Percentiles rank a stretch among this genome's conserved stretches.
Evolutionary conservation across 2,113 vertebrate genomes (phyloP).

Genomic region (Rallus limicola): DNA sequence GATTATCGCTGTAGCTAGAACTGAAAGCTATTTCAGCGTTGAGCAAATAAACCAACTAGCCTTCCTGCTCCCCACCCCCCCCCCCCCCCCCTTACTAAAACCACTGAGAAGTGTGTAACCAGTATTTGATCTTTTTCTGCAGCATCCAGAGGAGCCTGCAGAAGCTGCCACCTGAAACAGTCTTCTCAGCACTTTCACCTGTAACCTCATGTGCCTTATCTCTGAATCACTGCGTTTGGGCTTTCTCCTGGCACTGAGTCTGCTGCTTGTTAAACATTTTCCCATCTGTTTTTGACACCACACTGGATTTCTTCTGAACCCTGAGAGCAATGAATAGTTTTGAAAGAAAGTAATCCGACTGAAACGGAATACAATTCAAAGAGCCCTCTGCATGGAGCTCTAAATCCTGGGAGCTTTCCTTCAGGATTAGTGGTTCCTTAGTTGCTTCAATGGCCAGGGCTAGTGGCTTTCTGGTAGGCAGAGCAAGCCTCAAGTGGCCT

Average conservation of each 20-base stretch:
- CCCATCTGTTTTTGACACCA: background rate
- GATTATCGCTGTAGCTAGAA: background rate
- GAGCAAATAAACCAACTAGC: background rate
- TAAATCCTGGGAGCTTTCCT: background rate
- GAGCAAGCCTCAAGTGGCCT: background rate
- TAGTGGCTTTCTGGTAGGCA: background rate
- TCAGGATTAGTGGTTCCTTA: background rate
- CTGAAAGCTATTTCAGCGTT: background rate
- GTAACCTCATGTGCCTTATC: background rate
- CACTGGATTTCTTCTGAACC: background rate
- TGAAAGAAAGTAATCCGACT: background rate
- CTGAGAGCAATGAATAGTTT: background rate
- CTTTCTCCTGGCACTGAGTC: background rate
- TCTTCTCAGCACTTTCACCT: background rate
- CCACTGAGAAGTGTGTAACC: background rate
- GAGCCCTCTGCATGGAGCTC: background rate
- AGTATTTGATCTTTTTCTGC: constrained; percentile 22
- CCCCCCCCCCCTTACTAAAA: background rate
- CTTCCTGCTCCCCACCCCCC: background rate
- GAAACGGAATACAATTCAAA: background rate
- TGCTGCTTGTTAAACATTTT: background rate
- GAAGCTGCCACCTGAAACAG: background rate
- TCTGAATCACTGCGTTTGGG: background rate
- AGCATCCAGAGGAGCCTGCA: constrained; percentile 5
- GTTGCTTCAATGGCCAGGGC: background rate